These are phyloP conservation scores for Microcaecilia unicolor DNA, from an alignment of 2,797 vertebrate species.

Conservation along the genomic window DNA sequence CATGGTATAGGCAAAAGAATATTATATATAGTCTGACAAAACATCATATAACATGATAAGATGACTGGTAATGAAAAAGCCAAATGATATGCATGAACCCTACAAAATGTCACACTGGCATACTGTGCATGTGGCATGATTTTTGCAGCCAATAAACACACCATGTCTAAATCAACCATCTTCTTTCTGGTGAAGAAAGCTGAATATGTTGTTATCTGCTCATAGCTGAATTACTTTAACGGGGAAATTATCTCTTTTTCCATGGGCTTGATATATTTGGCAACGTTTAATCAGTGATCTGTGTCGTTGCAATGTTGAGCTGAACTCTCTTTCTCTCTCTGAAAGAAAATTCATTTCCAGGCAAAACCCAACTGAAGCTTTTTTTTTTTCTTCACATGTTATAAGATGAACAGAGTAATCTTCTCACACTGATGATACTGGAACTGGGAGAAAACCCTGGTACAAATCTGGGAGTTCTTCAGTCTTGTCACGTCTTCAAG, in stretches of 20 bases:
- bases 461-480: not conserved
- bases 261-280: not conserved
- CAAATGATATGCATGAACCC: too few species aligned
- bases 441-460: constrained; percentile 4
- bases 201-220: not conserved
- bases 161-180: too few species aligned
- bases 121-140: too few species aligned
- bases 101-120: too few species aligned
- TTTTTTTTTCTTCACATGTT: constrained; percentile 11
- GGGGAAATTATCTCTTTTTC: not conserved
- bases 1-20: too few species aligned
- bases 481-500: constrained; percentile 10
- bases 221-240: not conserved
- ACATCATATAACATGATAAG: too few species aligned
- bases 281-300: constrained; percentile 1
- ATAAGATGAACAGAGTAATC: constrained; percentile 13
- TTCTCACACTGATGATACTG: constrained; percentile 22
- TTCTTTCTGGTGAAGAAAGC: too few species aligned
- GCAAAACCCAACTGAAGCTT: constrained; percentile 2
- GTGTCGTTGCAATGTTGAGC: not conserved
- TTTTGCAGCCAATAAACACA: too few species aligned
- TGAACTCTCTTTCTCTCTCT: not conserved
- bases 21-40: too few species aligned
- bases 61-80: too few species aligned
- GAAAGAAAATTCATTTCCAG: not conserved